Base-by-base conservation (phyloP, 2,888 invertebrate genomes). In the Lymantria monacha region DNA sequence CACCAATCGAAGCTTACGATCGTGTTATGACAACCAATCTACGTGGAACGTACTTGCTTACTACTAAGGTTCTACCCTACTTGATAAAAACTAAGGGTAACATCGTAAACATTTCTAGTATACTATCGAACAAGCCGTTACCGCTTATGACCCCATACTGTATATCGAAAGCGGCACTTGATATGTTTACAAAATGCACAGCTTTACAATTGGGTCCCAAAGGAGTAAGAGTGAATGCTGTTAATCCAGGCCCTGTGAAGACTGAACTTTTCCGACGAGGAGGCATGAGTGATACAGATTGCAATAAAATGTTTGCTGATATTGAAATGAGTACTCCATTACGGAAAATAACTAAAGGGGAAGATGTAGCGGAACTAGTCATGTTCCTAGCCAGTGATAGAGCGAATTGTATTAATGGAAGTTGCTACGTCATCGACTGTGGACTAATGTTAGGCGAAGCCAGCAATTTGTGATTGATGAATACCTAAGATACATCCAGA, bases 151-250 rank as follows among this genome's bases (percentile, higher is more conserved):
- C 74, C 15, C 73, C 83, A 0, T 87, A 88, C 56, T 83, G 82
- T 56, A 84, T 87, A 76, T 82, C 85, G 0, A 88, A 88, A 67
- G 85, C 87, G 1, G 86, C 83, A 1, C 57, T 87, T 1, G 86
- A 88, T 48, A 82, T 82, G 76, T 80, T 85, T 7, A 86, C 85
- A 0, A 85, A 85, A 62, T 85, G 85, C 51, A 61, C 72, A 10
- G 86, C 88, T n/a, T 50, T 84, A 15, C 79, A 85, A 48, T 55
- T 82, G 13, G 85, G 76, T 1, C 56, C 72, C 0, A 71, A 73
- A 49, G 85, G 86, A 31, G 81, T 88, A 1, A 71, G 87, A 66
- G 85, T 85, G 5, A 88, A 88, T 41, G 64, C 82, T 10, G 81
- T 88, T 1, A 85, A 84, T 52, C 87, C 87, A 12, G 87, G 88